Percentiles rank a stretch among this genome's conserved stretches.
phyloP scores from a whole-genome alignment of 2,113 vertebrate species.

The Greenwoodochromis staneri region DNA sequence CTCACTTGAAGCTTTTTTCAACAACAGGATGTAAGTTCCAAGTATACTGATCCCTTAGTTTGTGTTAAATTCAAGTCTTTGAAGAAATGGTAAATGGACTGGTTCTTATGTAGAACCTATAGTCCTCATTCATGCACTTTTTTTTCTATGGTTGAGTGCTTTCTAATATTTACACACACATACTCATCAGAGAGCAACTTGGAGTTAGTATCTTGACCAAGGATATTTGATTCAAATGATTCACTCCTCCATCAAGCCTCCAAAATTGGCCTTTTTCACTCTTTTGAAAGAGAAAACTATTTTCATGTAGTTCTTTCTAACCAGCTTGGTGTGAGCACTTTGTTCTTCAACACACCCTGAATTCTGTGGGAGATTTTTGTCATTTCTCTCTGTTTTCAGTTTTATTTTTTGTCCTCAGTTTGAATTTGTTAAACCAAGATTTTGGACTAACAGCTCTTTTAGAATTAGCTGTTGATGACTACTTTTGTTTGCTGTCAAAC shows the following conservation, averaged over 20 bases:
- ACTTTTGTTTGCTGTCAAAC: background rate
- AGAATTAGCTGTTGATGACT: background rate
- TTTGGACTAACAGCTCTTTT: background rate
- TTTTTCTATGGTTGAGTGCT: background rate
- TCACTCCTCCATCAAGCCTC: background rate
- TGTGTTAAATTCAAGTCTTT: background rate
- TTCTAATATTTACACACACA: background rate
- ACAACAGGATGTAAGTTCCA: conserved; percentile 87
- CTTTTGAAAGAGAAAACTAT: background rate
- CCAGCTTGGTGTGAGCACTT: background rate
- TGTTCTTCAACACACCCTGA: background rate
- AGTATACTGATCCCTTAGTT: background rate
- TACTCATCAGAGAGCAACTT: background rate
- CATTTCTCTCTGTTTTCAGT: background rate
- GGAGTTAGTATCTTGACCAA: background rate
- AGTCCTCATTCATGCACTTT: background rate
- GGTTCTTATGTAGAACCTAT: background rate
- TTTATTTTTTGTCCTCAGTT: background rate
- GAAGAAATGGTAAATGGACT: background rate
- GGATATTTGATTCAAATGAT: background rate
- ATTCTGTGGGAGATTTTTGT: background rate
- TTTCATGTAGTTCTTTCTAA: background rate
- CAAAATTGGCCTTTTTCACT: background rate
- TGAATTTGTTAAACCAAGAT: background rate
- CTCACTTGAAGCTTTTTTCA: conserved; percentile 92